Evolutionary conservation across 2,113 vertebrate genomes (phyloP).

Genomic region (Sapayoa aenigma): DNA sequence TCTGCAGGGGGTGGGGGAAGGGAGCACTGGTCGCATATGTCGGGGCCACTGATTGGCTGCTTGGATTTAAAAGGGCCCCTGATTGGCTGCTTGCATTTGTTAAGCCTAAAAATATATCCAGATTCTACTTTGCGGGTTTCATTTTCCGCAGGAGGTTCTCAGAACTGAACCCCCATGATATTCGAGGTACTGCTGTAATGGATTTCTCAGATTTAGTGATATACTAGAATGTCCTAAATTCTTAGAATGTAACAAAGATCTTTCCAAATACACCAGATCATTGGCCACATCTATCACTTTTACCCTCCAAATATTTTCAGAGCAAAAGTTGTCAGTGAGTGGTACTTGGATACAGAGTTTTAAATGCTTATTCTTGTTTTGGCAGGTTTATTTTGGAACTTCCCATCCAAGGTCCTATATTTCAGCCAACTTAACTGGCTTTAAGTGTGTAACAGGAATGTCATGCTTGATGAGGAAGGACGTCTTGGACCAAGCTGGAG

Average conservation of each 20-base stretch:
- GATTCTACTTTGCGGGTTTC: too few species aligned
- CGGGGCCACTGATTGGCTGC: too few species aligned
- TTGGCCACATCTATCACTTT: background rate
- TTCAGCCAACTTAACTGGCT: constrained; percentile 94
- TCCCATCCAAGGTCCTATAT: constrained; percentile 97
- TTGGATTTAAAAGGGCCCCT: too few species aligned
- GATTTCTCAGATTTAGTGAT: background rate
- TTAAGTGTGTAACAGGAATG: constrained; percentile 98
- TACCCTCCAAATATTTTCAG: background rate
- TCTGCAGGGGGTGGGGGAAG: too few species aligned
- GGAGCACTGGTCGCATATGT: too few species aligned
- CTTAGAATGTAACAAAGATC: background rate
- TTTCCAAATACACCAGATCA: background rate
- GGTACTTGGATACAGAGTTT: background rate
- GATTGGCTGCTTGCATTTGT: too few species aligned
- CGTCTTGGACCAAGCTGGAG: constrained; percentile 93
- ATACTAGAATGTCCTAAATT: background rate
- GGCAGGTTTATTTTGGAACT: constrained; percentile 96
- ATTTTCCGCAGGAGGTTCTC: too few species aligned
- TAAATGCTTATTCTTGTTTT: constrained; percentile 2
- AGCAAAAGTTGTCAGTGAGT: background rate
- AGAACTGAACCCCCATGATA: too few species aligned
- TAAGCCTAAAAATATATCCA: too few species aligned
- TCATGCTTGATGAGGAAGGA: constrained; percentile 98
- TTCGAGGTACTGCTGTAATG: too few species aligned